These are phyloP conservation scores for Paramormyrops hopkinsi DNA, from an alignment of 2,797 vertebrate genomes.

Conservation along the genomic window DNA sequence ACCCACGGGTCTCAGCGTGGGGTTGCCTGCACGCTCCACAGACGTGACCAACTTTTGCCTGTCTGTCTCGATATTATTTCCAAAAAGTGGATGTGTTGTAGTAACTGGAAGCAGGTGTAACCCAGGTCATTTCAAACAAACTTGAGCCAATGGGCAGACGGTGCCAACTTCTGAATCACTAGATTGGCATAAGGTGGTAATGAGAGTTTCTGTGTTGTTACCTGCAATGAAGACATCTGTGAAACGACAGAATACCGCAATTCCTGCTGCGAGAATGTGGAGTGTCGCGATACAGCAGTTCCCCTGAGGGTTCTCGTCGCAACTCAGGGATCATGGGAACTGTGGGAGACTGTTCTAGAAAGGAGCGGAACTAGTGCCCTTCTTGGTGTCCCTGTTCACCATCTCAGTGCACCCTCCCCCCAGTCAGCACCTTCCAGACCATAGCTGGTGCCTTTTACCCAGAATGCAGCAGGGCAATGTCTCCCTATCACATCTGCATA, in stretches of 20 bases:
- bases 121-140: background rate
- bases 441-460: constrained; percentile 63
- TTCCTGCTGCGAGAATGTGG: constrained; percentile 2
- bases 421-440: constrained; percentile 29
- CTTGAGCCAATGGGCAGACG: background rate
- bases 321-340: background rate
- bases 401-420: background rate
- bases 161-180: background rate
- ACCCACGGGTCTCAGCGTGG: background rate
- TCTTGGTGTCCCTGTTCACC: constrained; percentile 7
- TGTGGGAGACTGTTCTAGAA: background rate
- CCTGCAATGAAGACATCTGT: background rate
- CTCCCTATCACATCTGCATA: constrained; percentile 48
- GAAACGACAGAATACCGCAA: constrained; percentile 16
- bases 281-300: background rate
- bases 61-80: background rate
- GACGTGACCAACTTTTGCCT: background rate
- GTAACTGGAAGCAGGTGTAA: background rate
- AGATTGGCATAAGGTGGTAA: background rate
- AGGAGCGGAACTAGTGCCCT: background rate
- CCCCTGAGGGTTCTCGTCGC: background rate
- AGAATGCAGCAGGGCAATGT: constrained; percentile 51
- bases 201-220: background rate
- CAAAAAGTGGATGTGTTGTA: background rate
- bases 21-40: background rate